Evolutionary conservation across 2,797 vertebrate species (phyloP), one percentile per base, ranked within the genome.

Genomic region (Acipenser oxyrinchus): DNA sequence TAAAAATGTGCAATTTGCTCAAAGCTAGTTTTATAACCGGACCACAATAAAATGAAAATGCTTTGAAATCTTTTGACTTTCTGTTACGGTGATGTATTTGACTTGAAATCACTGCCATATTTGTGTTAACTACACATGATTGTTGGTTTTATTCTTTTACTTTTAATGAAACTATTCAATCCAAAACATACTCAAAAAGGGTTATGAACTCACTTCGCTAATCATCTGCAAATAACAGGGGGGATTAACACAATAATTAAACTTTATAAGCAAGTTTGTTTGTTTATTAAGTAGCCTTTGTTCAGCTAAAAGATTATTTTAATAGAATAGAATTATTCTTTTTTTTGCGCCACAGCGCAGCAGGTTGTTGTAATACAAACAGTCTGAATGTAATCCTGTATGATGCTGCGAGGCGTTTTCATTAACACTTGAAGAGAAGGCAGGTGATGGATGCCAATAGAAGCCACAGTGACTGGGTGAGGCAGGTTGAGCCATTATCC

Each of bases 391-490:
- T 60, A 70, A 52, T 89, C 85, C 84, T 83, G 79, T 87, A 75
- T 76, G 84, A 92, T 80, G 82, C 83, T 58, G 85, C 86, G 88
- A 83, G 76, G 75, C 83, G 82, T 81, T 80, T 78, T 86, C 92
- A 94, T 98, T 98, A 99, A 95, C 93, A 99, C 91, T 97, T 95
- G 89, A 95, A 92, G 90, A 97, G 84, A 91, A 95, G 92, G 90
- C 91, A 94, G 88, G 91, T 76, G 78, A 96, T 81, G 82, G 89
- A 92, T 0, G 85, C 88, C 86, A 93, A 87, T 85, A 98, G 86
- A 83, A 99, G 92, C 95, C 96, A 97, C 92, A 95, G 88, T 88
- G 96, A 95, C 80, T 94, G 87, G 88, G 91, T 91, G 82, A 94
- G 82, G 77, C 85, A 90, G 84, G 90, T 82, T 62, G 92, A 92